phyloP scores from a whole-genome alignment of 2,888 invertebrate species.

The Drosophila flavopinicola region DNA sequence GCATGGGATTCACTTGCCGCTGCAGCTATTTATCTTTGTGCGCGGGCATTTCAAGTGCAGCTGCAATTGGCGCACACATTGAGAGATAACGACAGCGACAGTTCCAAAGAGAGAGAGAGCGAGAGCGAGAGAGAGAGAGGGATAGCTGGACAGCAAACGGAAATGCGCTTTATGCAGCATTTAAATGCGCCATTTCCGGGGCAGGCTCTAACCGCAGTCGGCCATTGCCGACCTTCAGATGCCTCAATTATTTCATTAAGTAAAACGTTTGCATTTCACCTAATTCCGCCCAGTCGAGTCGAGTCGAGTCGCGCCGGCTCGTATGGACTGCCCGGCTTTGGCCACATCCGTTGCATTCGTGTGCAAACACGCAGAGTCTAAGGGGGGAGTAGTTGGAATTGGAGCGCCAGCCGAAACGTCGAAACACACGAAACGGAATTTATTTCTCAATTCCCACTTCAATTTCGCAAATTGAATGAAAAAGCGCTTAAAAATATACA shows the following conservation, averaged over 20 bases:
- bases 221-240: constrained; percentile 63
- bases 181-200: constrained; percentile 73
- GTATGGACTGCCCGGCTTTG: constrained; percentile 15
- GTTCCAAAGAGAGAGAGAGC: not conserved
- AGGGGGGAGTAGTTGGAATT: constrained; percentile 24
- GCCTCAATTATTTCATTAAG: constrained; percentile 80
- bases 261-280: constrained; percentile 78
- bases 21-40: constrained; percentile 62
- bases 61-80: constrained; percentile 45
- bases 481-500: constrained; percentile 82
- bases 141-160: constrained; percentile 48
- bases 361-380: constrained; percentile 64
- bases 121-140: not conserved
- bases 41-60: constrained; percentile 55
- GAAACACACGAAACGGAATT: constrained; percentile 76
- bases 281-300: constrained; percentile 62
- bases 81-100: constrained; percentile 1
- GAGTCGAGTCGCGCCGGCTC: constrained; percentile 1
- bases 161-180: constrained; percentile 72
- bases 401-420: constrained; percentile 43
- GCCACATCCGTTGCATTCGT: constrained; percentile 71
- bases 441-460: constrained; percentile 84
- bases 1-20: constrained; percentile 58
- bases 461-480: constrained; percentile 84
- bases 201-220: constrained; percentile 10